Evolutionary conservation across 2,113 vertebrate species (phyloP), one percentile per base, ranked within the genome.

Genomic region (Triplophysa rosa): DNA sequence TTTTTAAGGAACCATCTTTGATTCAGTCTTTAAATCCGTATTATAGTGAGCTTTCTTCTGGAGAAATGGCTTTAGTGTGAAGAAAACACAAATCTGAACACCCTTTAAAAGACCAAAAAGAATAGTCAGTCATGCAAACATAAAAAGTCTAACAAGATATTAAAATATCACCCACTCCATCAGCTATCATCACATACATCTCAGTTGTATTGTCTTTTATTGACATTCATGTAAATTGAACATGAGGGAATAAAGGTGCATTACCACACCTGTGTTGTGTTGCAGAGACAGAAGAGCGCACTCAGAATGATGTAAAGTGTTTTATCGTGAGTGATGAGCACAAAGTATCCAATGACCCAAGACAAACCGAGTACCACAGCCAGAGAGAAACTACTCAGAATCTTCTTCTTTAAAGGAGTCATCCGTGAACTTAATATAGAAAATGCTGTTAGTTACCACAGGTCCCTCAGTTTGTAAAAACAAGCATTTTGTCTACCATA

Each of bases 221-320:
- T 52, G 49, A 0, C 49, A 16, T 52, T 52, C 16, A 52, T 49
- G 47, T 67, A 78, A 24, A 37, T 13, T 10, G 13, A 47, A 47
- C 9, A 16, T 17, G 4, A 54, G 14, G 49, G 19, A 58, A 16
- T 8, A 58, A 17, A 52, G 26, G 1, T 42, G 10, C 29, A 68
- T 9, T 65, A 64, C 13, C 58, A 8, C 8, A 91, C 90, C 86
- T 89, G 89, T 54, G 88, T 89, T 42, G 83, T 84, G 10, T 85
- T 93, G 13, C 89, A 90, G 85, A 92, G 2, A 23, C 91, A 93
- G 85, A 95, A 94, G 5, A 89, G 0, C 23, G 85, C 90, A 83
- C 79, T 92, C 84, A 94, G 89, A 86, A 86, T 0, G 80, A 82
- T 2, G 19, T 85, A 24, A 0, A 65, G 0, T 8, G 6, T 33